Conservation (phyloP, 2,797 vertebrate genomes). For the Hydrolagus colliei region DNA sequence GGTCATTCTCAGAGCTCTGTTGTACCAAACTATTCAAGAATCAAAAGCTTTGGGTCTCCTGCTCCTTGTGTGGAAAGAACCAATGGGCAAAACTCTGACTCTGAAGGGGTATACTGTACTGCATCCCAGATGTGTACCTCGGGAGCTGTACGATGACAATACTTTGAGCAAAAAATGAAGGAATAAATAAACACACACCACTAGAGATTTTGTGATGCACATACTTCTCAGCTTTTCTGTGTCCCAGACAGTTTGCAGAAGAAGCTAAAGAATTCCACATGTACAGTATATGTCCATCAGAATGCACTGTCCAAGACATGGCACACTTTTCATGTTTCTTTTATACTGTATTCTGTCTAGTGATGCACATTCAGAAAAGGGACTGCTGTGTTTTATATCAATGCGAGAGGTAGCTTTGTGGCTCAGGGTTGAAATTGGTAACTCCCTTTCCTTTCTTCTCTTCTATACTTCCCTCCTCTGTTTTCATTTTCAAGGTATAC, state of each 20-base stretch:
- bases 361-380: too few species aligned
- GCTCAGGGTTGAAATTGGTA: too few species aligned
- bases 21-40: background rate
- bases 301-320: background rate
- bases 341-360: background rate
- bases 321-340: background rate
- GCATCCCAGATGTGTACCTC: background rate
- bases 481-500: too few species aligned
- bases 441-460: too few species aligned
- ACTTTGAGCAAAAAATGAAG: background rate
- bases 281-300: background rate
- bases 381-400: too few species aligned
- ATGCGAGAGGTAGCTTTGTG: too few species aligned
- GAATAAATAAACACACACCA: background rate
- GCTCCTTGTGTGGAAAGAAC: background rate
- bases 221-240: background rate
- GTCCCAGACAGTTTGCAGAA: background rate
- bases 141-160: background rate
- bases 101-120: background rate
- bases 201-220: background rate
- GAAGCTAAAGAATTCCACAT: slow-evolving; percentile 20
- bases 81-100: background rate
- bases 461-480: too few species aligned
- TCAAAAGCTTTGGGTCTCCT: background rate
- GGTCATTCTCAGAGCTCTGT: background rate